Conservation (phyloP, 2,888 invertebrate genomes). For the Phytoseiulus persimilis region DNA sequence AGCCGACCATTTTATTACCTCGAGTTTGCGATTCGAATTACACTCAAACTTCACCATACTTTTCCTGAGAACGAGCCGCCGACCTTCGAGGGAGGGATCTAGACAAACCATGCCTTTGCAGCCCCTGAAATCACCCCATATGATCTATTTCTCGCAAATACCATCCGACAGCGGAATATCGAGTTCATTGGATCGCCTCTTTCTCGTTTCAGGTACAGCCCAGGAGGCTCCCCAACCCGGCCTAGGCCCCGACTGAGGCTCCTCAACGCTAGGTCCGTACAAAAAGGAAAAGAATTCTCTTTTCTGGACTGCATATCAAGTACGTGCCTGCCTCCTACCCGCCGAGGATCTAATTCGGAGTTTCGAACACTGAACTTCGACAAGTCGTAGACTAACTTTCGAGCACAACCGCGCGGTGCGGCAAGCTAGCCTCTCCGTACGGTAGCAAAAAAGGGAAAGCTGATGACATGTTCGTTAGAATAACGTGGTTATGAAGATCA, state of each 20-base stretch:
- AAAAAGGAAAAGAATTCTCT: background rate
- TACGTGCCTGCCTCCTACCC: background rate
- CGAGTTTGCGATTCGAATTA: conserved; percentile 43
- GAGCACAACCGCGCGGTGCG: too few relatives aligned
- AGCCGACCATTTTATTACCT: conserved; percentile 47
- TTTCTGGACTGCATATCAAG: background rate
- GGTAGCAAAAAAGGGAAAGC: too few relatives aligned
- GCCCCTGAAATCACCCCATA: conserved; percentile 19
- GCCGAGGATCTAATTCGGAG: background rate
- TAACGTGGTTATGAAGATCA: too few relatives aligned
- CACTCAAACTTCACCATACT: conserved; percentile 47
- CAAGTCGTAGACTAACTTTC: background rate
- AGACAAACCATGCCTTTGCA: conserved; percentile 46
- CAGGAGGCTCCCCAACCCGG: too few relatives aligned
- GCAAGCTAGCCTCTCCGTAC: too few relatives aligned
- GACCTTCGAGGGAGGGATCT: conserved; percentile 41
- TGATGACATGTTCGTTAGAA: too few relatives aligned
- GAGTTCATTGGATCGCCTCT: too few relatives aligned
- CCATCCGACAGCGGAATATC: too few relatives aligned
- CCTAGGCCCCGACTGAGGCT: too few relatives aligned
- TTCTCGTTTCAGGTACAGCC: too few relatives aligned
- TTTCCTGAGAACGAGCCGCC: conserved; percentile 43
- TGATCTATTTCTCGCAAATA: background rate
- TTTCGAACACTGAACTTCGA: background rate
- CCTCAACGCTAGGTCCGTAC: background rate